A percentile compares a stretch with the other conserved stretches of the same genome.
These are phyloP conservation scores for Bradypus variegatus DNA, from an alignment of 2,797 vertebrate species.

Conservation along the genomic window DNA sequence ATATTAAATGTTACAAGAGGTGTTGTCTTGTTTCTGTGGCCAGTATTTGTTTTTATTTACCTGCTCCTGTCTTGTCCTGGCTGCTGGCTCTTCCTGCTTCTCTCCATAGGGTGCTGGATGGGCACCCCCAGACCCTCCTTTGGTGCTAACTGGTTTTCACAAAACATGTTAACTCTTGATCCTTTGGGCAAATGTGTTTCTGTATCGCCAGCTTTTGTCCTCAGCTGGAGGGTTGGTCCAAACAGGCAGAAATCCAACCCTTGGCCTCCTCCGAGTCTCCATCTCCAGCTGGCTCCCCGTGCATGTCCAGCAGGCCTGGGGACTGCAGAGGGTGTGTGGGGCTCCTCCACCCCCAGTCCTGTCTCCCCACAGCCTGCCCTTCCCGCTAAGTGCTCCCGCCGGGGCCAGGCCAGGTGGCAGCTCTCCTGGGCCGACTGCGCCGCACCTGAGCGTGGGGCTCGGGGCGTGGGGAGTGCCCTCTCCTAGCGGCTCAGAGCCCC, in stretches of 20 bases:
- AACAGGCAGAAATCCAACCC: neutral
- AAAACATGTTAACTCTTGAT: neutral
- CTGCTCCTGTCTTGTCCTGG: neutral
- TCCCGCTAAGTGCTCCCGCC: neutral
- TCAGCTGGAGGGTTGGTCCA: neutral
- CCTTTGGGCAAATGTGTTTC: neutral
- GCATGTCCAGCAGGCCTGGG: neutral
- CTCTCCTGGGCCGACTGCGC: neutral
- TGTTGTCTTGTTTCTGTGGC: neutral
- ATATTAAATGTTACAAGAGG: neutral
- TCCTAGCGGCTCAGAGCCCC: neutral
- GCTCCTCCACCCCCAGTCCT: no score
- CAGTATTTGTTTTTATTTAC: neutral
- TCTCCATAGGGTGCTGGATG: neutral
- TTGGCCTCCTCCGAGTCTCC: no score
- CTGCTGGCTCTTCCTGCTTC: neutral
- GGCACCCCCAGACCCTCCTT: neutral
- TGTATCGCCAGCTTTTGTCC: neutral
- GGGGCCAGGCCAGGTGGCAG: neutral
- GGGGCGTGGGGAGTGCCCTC: neutral
- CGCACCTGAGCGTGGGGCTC: neutral
- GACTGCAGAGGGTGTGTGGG: no score
- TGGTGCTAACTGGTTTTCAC: neutral
- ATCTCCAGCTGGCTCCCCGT: neutral
- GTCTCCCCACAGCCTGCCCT: neutral